Base-by-base conservation (phyloP, 2,888 invertebrate genomes). In the Zygothrica quintamaculata region DNA sequence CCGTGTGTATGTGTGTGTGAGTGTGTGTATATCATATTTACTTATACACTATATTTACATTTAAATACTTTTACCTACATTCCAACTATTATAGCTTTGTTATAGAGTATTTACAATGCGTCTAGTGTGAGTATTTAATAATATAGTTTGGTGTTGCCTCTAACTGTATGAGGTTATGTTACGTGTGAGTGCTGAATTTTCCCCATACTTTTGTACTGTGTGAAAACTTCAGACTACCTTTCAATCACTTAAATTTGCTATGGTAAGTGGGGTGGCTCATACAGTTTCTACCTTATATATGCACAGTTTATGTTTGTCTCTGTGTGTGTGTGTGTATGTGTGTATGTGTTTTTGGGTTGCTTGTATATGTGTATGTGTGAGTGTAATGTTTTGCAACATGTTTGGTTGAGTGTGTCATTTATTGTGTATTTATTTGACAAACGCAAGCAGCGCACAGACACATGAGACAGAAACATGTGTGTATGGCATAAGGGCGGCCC, bases 371-470 rank as follows among this genome's bases (percentile, higher is more conserved):
- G 31, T 34, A 39, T 31, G 50, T 11, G 34, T 25, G 37, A 11
- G 48, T 22, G 29, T 13, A 25, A 39, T 43, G 64, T 42, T 57
- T 65, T 50, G 66, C 60, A 44, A 61, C 59, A 65, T 65, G 58
- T 72, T 68, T 74, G 74, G 66, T 59, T 62, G 76, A 72, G 72
- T 68, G 72, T 78, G 79, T 78, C 79, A 77, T 79, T 77, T 78
- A 79, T 79, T 79, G 78, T 77, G 72, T 79, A 74, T 78, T 78
- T 79, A 70, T 77, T 79, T 79, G 79, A 77, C 79, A 78, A 72
- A 69, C 67, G 60, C 65, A 72, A 66, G 71, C 71, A 70, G 60
- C 37, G 67, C 67, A n/a, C n/a, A 58, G 72, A 67, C 62, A 67
- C 56, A 43, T 57, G 72, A 39, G 66, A 44, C 55, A 46, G 51